These are phyloP conservation scores for Nephrotoma guestfalica DNA, from an alignment of 2,888 invertebrate genomes.

Conservation along the genomic window DNA sequence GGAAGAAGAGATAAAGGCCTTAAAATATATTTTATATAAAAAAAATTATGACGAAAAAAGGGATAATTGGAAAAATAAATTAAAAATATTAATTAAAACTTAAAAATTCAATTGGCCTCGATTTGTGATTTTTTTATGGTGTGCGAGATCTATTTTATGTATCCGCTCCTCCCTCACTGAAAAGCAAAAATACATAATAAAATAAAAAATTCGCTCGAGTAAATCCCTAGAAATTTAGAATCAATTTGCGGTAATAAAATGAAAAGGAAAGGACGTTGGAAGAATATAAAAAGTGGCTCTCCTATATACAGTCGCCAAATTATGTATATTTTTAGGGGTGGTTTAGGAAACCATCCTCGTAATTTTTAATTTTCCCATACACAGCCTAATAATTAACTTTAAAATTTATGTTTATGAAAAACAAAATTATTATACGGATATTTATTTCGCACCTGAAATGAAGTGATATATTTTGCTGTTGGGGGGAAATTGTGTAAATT, in stretches of 20 bases:
- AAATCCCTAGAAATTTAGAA: not conserved
- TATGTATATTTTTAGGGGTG: not conserved
- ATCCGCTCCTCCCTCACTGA: not conserved
- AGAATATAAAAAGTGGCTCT: not conserved
- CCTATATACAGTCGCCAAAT: not conserved
- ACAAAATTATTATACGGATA: not conserved
- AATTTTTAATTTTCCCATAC: not conserved
- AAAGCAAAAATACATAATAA: not conserved
- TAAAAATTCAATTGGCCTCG: not conserved
- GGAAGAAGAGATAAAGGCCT: not conserved
- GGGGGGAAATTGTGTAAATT: not conserved
- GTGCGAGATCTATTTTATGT: not conserved
- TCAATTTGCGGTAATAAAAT: not conserved
- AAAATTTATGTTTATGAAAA: not conserved
- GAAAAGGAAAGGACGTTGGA: not conserved
- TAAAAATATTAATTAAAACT: not conserved
- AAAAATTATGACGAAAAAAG: not conserved
- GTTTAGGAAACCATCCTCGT: not conserved
- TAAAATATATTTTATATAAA: not conserved
- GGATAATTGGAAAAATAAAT: not conserved
- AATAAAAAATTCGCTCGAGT: not conserved
- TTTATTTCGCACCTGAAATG: not conserved
- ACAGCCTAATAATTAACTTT: not conserved
- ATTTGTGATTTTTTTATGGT: not conserved
- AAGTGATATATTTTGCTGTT: not conserved